Base-by-base conservation (phyloP, 2,888 invertebrate genomes). In the Hypercompe scribonia region DNA sequence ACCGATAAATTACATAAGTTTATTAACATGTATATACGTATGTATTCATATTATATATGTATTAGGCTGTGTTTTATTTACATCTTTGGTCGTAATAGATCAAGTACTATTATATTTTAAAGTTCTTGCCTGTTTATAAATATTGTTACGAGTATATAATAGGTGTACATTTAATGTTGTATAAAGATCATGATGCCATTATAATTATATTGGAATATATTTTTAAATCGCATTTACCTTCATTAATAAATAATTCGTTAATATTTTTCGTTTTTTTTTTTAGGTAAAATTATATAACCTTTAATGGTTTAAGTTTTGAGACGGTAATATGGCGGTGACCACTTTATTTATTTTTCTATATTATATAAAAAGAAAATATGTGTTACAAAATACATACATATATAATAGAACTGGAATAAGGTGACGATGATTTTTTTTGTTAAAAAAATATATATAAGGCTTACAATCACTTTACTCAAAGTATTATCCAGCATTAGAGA, bases 171-270 rank as follows among this genome's bases (percentile, higher is more conserved):
- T 89, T 87, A 88, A 88, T 90, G 81, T 89, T 92, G 89, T 93
- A 93, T 90, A 91, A 89, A 89, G 78, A 90, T 89, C 89, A 87
- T 86, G 93, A 92, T 93, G 94, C 94, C 94, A 94, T 94, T 89
- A 86, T 93, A 90, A 88, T 91, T 86, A 85, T 85, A 85, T 88
- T 89, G 87, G 87, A 89, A 89, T 92, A 92, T 94, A 93, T 93
- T 92, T 94, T 90, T 92, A 92, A 91, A 90, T 91, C 89, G 94
- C 94, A 94, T 95, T 94, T 95, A 94, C 84, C 78, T 81, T 91
- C 89, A 89, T 89, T 85, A 91, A 89, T 88, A 94, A 92, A 91
- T 92, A 92, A 93, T 90, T 58, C 88, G 90, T 91, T 94, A 92
- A 90, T 90, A 86, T 86, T 78, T 76, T 66, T 65, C 71, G 71